Evolutionary conservation across 2,113 vertebrate genomes (phyloP).

Genomic region (Hydrolagus affinis): DNA sequence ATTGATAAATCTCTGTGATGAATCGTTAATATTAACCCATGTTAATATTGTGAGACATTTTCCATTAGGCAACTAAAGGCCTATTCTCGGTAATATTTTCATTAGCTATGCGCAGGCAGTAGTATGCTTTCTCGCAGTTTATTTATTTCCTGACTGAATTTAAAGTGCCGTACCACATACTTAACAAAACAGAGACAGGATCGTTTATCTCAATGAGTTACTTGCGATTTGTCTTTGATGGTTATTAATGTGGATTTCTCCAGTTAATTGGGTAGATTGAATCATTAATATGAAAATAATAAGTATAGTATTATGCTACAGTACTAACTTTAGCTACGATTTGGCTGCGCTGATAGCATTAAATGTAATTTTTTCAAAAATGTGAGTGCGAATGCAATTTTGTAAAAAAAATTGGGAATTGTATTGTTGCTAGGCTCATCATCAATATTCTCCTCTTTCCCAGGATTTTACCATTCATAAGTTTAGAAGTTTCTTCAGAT

Average conservation of each 20-base stretch:
- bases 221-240: background rate
- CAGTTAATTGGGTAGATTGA: background rate
- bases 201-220: background rate
- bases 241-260: background rate
- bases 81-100: background rate
- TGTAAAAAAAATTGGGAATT: too few relatives aligned
- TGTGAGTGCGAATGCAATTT: too few relatives aligned
- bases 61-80: conserved; percentile 12
- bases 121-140: background rate
- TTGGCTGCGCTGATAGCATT: too few relatives aligned
- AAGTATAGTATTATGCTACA: background rate
- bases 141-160: background rate
- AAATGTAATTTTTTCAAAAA: too few relatives aligned
- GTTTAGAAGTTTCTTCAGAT: too few relatives aligned
- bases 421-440: too few relatives aligned
- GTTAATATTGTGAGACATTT: background rate
- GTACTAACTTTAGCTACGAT: too few relatives aligned
- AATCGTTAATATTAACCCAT: background rate
- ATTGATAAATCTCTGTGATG: background rate
- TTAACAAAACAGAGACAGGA: background rate
- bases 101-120: background rate
- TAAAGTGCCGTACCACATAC: background rate
- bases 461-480: too few relatives aligned
- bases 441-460: too few relatives aligned
- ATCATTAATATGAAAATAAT: background rate